Base-by-base conservation (phyloP, 1,140 invertebrate genomes). In the Solenopsis fugax region DNA sequence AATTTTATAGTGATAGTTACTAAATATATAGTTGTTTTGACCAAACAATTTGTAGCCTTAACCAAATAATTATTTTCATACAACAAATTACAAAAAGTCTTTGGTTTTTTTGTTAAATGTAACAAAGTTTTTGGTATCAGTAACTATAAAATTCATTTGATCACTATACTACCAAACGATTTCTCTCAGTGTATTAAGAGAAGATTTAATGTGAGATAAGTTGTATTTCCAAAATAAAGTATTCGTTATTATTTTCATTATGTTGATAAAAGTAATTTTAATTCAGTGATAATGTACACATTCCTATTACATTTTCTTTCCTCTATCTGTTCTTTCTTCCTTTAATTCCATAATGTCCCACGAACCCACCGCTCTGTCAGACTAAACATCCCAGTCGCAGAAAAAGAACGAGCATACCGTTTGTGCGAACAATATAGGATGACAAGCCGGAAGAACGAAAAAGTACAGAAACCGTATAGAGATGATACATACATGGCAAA, bases 401-500 rank as follows among this genome's bases (percentile, higher is more conserved):
- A 90, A 90, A 88, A 72, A 60, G 65, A 65, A 45, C 12, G 54
- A 24, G 37, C 71, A 78, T 76, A 58, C 85, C 29, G 54, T 72
- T 77, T 77, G 65, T 90, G 87, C 89, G 78, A 90, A 91, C 87
- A 88, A 90, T 91, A 86, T 90, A 58, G 60, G 52, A 21, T 16
- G 56, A 48, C 37, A 73, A 71, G 41, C 37, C 69, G 37, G 75
- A 69, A 75, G 80, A 85, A 84, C 13, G 41, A 84, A 75, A 84
- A 84, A 84, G 69, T 48, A 48, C 69, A 60, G 7, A 29, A 82
- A 82, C n/a, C 24, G 52, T 4, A 29, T 29, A 80, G 64, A 41
- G 65, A 72, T 48, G 54, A 64, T n/a, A 34, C 41, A 80, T 54
- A 65, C 54, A 56, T 29, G 41, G 34, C 67, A 56, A 37, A 62